phyloP scores from a whole-genome alignment of 2,888 invertebrate species.

The Alloplasta piceator region DNA sequence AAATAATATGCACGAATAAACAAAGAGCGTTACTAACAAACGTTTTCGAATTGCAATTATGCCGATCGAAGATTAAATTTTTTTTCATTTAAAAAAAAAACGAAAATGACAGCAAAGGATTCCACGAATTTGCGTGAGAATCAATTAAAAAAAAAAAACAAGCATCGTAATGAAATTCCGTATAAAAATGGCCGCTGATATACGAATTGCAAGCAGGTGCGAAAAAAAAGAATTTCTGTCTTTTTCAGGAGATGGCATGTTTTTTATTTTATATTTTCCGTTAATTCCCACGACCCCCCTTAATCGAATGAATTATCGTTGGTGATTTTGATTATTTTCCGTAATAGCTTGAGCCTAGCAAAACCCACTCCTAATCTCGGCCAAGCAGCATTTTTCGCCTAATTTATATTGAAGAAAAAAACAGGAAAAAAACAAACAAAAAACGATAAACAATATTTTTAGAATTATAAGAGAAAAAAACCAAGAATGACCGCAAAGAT shows the following conservation, averaged over 20 bases:
- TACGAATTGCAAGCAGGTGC: constrained; percentile 65
- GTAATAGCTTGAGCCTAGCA: constrained; percentile 58
- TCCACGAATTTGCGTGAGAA: background rate
- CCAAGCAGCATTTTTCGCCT: constrained; percentile 59
- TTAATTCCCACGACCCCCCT: constrained; percentile 37
- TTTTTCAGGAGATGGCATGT: constrained; percentile 82
- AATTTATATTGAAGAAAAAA: constrained; percentile 3
- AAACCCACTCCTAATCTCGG: constrained; percentile 48
- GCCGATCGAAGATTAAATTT: constrained; percentile 11
- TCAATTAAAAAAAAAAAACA: background rate
- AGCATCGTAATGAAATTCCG: background rate
- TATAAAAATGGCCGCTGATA: background rate
- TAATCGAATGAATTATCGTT: constrained; percentile 57
- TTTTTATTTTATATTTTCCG: constrained; percentile 69
- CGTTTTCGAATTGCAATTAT: constrained; percentile 58
- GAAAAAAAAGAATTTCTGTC: constrained; percentile 77
- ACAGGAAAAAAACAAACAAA: constrained; percentile 19
- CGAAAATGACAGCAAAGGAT: background rate
- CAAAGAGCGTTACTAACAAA: constrained; percentile 62
- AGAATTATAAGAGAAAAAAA: background rate
- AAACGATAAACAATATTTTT: constrained; percentile 3
- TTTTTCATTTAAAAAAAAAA: background rate
- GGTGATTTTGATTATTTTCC: constrained; percentile 34
- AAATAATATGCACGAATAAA: constrained; percentile 61
- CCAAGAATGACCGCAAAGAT: too few relatives aligned